phyloP scores from a whole-genome alignment of 2,797 vertebrate genomes.

The Capromys pilorides region DNA sequence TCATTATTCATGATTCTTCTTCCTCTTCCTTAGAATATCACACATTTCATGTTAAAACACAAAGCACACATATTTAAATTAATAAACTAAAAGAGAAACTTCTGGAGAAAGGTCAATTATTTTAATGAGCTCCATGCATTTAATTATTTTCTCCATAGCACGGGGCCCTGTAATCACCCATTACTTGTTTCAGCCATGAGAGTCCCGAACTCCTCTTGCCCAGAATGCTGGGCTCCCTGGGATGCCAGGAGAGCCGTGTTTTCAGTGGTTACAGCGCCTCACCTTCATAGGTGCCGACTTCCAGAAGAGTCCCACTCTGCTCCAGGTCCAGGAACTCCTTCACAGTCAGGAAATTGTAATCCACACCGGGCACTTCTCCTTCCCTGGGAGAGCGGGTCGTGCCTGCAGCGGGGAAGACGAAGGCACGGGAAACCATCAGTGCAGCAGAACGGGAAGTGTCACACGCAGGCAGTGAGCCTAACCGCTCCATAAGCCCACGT shows the following conservation, averaged over 20 bases:
- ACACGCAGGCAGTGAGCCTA: slow-evolving; percentile 56
- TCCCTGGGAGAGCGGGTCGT: slow-evolving; percentile 96
- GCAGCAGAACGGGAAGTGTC: slow-evolving; percentile 43
- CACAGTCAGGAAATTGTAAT: slow-evolving; percentile 97
- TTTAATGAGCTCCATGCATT: background rate
- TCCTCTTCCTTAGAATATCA: background rate
- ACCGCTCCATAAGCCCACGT: slow-evolving; percentile 37
- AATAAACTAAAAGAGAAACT: background rate
- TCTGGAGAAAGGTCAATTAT: background rate
- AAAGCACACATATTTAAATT: background rate
- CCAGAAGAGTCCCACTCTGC: slow-evolving; percentile 95
- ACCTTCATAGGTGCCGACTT: slow-evolving; percentile 99
- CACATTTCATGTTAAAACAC: background rate
- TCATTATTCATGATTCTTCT: background rate
- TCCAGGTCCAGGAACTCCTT: slow-evolving; percentile 96
- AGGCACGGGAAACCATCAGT: slow-evolving; percentile 45
- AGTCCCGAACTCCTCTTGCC: background rate
- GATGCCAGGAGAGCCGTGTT: background rate
- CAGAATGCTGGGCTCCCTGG: background rate
- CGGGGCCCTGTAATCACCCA: background rate
- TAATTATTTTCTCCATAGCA: background rate
- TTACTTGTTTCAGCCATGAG: background rate
- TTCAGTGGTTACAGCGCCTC: background rate
- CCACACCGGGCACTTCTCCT: slow-evolving; percentile 97
- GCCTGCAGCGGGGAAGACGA: slow-evolving; percentile 87